Percentiles rank a stretch among this genome's conserved stretches.
These are phyloP conservation scores for Catocala sponsa DNA, from an alignment of 2,888 invertebrate species.

Conservation along the genomic window DNA sequence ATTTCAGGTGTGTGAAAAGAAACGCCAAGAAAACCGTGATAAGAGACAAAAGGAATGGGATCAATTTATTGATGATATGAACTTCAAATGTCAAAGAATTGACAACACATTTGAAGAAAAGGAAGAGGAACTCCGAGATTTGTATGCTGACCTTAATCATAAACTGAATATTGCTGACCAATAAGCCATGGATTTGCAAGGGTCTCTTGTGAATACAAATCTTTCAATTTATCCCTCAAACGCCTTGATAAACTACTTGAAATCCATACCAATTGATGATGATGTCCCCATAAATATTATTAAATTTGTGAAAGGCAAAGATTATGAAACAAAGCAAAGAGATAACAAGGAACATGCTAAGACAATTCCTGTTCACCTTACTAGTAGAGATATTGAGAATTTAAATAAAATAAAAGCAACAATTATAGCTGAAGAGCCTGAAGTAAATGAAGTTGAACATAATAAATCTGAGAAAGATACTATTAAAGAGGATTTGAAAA, in stretches of 20 bases:
- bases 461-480: conserved; percentile 20
- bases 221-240: conserved; percentile 90
- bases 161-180: conserved; percentile 89
- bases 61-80: conserved; percentile 93
- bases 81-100: conserved; percentile 92
- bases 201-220: conserved; percentile 89
- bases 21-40: conserved; percentile 65
- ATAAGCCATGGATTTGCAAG: conserved; percentile 84
- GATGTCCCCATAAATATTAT: conserved; percentile 86
- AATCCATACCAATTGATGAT: conserved; percentile 76
- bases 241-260: conserved; percentile 86
- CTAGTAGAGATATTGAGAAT: conserved; percentile 64
- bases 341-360: conserved; percentile 42
- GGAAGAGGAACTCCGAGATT: conserved; percentile 92
- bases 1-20: conserved; percentile 66
- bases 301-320: conserved; percentile 61
- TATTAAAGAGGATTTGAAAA: conserved; percentile 22
- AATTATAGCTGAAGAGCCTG: conserved; percentile 30
- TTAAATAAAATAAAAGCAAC: conserved; percentile 63
- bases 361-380: conserved; percentile 55
- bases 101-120: conserved; percentile 93
- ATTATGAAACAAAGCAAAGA: conserved; percentile 43
- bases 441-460: conserved; percentile 21
- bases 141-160: conserved; percentile 92
- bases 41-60: conserved; percentile 89